phyloP scores from a whole-genome alignment of 2,888 invertebrate genomes.

The Chalcis sispes region DNA sequence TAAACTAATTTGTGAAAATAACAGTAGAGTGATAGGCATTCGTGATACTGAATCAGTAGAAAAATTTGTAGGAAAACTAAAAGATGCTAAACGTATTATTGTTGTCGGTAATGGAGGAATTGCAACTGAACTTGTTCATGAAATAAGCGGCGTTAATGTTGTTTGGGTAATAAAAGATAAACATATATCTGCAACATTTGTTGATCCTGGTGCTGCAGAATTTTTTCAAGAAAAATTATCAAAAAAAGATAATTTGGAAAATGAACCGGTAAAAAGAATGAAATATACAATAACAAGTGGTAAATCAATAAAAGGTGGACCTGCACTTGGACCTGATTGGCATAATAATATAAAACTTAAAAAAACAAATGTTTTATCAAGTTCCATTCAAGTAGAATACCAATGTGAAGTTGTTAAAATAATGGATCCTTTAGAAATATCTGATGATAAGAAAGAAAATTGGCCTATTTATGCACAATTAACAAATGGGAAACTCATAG shows the following conservation, averaged over 20 bases:
- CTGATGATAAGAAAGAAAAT: constrained; percentile 71
- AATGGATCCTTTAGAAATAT: constrained; percentile 80
- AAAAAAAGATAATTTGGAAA: constrained; percentile 52
- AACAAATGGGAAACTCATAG: constrained; percentile 83
- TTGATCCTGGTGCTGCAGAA: constrained; percentile 96
- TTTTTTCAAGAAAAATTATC: constrained; percentile 85
- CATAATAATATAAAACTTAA: constrained; percentile 82
- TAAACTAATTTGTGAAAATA: constrained; percentile 82
- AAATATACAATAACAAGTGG: constrained; percentile 81
- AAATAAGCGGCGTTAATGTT: constrained; percentile 89
- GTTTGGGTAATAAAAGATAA: constrained; percentile 96
- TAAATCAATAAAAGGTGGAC: constrained; percentile 81
- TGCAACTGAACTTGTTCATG: constrained; percentile 96
- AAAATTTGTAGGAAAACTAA: constrained; percentile 84
- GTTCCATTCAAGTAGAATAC: constrained; percentile 76
- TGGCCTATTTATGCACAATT: constrained; percentile 86
- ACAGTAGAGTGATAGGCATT: constrained; percentile 88
- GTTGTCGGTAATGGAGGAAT: constrained; percentile 99
- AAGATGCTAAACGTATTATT: constrained; percentile 83
- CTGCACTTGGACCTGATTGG: constrained; percentile 99
- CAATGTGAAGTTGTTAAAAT: constrained; percentile 78
- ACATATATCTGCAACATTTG: constrained; percentile 94
- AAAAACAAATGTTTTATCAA: constrained; percentile 72
- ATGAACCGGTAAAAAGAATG: constrained; percentile 79
- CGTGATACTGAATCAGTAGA: constrained; percentile 96